Evolutionary conservation across 1,140 invertebrate species (phyloP).

Genomic region (Monomorium pharaonis): DNA sequence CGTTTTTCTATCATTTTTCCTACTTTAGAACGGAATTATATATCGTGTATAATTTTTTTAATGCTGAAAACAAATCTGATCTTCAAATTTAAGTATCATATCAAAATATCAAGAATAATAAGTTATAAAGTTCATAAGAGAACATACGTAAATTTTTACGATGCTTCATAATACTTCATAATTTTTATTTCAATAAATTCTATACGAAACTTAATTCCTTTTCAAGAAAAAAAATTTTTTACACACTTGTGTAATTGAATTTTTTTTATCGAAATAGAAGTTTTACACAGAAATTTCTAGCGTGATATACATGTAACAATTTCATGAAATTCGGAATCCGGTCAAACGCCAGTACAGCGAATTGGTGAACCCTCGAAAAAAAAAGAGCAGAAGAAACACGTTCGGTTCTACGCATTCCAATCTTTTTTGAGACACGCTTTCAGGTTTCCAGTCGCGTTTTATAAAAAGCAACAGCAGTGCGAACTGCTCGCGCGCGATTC

Average conservation of each 20-base stretch:
- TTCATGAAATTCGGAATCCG: not conserved
- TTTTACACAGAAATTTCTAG: not conserved
- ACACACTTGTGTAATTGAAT: not conserved
- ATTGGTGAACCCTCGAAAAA: not conserved
- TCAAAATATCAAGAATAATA: no score
- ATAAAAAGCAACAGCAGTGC: conserved; percentile 25
- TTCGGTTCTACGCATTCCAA: not conserved
- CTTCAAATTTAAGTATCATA: no score
- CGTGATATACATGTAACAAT: not conserved
- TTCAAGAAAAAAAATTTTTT: no score
- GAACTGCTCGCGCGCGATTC: conserved; percentile 76
- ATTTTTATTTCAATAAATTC: no score
- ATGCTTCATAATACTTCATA: no score
- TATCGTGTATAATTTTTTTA: no score
- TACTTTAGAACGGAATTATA: no score
- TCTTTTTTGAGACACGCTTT: not conserved
- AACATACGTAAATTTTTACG: no score
- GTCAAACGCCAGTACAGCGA: not conserved
- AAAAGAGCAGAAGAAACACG: not conserved
- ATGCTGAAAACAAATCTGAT: no score
- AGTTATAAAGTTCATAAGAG: no score
- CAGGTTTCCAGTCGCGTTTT: not conserved
- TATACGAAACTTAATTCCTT: no score
- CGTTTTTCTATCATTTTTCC: no score
- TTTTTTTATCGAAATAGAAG: not conserved